Evolutionary conservation across 2,797 vertebrate genomes (phyloP), one percentile per base, ranked within the genome.

Genomic region (Lindbergichthys nudifrons): DNA sequence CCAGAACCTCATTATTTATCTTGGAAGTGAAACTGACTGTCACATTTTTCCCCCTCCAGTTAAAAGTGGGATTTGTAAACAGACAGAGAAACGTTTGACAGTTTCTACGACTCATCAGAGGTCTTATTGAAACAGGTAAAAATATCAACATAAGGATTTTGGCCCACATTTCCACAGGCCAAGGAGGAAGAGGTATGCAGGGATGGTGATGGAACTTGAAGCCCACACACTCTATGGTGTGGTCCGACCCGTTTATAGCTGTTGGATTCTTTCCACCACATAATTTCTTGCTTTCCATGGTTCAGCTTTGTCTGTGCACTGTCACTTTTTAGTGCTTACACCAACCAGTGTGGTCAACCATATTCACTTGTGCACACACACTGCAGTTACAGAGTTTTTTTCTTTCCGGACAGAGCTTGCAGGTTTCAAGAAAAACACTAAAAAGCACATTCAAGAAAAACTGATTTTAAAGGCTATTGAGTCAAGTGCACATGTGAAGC

Each of bases 271-370:
- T 84, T 88, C 84, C 87, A 89, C 59, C 50, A 52, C 72, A 76
- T 73, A 39, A 73, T 87, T 87, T 88, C 74, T 88, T 81, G 59
- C 87, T 91, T 87, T 88, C 53, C 69, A 66, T 47, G 66, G 73
- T 63, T 80, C 65, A 61, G 61, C 53, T 77, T 89, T 87, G 86
- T 87, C 85, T 84, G 73, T 67, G 79, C 70, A 79, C 73, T 88
- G 88, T 92, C 85, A 89, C 81, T 86, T 89, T 80, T 87, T 80
- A 92, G 80, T 75, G 70, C 81, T 89, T 79, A 64, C 84, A 84
- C 41, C 73, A 80, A 82, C 73, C 72, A 16, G 13, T 83, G 82
- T 70, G 83, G 81, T 86, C 63, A 66, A 80, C 76, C 77, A 57
- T 80, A 60, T 66, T 82, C 62, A 79, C 70, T 82, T 67, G 67